Evolutionary conservation across 2,888 invertebrate genomes (phyloP), one percentile per base, ranked within the genome.

Genomic region (Drosophila siamana): DNA sequence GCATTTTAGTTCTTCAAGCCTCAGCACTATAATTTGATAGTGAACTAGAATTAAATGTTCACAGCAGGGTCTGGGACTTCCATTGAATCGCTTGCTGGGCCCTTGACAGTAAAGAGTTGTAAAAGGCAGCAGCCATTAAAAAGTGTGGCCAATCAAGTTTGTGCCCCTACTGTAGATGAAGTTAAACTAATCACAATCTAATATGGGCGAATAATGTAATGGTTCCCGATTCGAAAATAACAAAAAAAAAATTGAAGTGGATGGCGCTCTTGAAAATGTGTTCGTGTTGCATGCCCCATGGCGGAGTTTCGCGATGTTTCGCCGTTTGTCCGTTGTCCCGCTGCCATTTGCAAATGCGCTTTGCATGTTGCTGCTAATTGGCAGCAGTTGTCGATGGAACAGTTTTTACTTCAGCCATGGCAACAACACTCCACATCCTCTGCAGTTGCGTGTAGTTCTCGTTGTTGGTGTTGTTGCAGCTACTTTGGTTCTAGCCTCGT

Each of bases 291-390:
- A 56, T 62, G 62, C 61, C 61, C 61, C 61, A 40, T 41, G 48
- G 48, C 48, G n/a, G 38, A 9, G 24, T 22, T 33, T 26, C n/a
- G 47, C 47, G 36, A 24, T 33, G 48, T 30, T 13, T 13, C 36
- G 36, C 8, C 7, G 19, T 19, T 9, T 19, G 16, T 3, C 41
- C 19, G 36, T n/a, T 36, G 36, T n/a, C 40, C 28, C 19, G 40
- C 28, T 24, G 44, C 43, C 54, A 80, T 76, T 75, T 69, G 85
- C 83, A 87, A 85, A 85, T 85, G 89, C 69, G 88, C 86, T 85
- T 89, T 89, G 80, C 85, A 82, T 85, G 85, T 85, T 73, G 69
- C 89, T 80, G 88, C 89, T 85, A 85, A 85, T 85, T 85, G 85
- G 85, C 86, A 79, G 77, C 77, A 82, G 88, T 87, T 89, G 88